These are phyloP conservation scores for Mus minutoides DNA, from an alignment of 2,797 vertebrate species.

Conservation along the genomic window DNA sequence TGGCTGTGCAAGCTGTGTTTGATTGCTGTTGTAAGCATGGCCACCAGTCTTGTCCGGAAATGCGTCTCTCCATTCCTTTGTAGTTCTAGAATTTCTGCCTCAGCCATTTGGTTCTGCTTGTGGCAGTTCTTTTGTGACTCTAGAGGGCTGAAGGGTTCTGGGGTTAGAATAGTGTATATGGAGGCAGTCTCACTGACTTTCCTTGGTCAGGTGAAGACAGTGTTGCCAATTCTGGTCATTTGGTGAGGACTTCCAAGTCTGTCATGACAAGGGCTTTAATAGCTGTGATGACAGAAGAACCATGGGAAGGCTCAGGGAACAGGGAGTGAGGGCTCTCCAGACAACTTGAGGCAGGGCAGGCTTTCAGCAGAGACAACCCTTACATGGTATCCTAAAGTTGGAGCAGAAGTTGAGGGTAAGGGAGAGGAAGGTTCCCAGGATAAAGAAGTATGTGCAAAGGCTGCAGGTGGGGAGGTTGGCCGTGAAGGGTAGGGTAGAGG, in stretches of 20 bases:
- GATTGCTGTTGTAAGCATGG: neutral
- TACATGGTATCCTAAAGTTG: neutral
- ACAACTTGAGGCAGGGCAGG: neutral
- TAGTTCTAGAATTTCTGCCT: neutral
- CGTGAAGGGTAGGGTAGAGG: too few relatives aligned
- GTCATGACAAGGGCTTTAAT: conserved; percentile 10
- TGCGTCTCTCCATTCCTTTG: neutral
- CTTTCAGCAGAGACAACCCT: neutral
- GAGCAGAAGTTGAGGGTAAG: neutral
- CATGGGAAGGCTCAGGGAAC: neutral
- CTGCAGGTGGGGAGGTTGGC: neutral
- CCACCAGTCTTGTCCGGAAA: neutral
- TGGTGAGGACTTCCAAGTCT: neutral
- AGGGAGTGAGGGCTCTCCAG: neutral
- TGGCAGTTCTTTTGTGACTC: neutral
- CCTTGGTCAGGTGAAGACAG: neutral
- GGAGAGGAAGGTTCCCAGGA: neutral
- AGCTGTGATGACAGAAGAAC: neutral
- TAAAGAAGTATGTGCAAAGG: neutral
- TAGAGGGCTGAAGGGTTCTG: neutral
- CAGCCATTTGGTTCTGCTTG: neutral
- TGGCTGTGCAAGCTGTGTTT: neutral
- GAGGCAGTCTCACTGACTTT: neutral
- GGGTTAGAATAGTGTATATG: neutral
- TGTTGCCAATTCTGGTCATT: neutral